phyloP scores from a whole-genome alignment of 2,113 vertebrate genomes.

The Pitta sordida region DNA sequence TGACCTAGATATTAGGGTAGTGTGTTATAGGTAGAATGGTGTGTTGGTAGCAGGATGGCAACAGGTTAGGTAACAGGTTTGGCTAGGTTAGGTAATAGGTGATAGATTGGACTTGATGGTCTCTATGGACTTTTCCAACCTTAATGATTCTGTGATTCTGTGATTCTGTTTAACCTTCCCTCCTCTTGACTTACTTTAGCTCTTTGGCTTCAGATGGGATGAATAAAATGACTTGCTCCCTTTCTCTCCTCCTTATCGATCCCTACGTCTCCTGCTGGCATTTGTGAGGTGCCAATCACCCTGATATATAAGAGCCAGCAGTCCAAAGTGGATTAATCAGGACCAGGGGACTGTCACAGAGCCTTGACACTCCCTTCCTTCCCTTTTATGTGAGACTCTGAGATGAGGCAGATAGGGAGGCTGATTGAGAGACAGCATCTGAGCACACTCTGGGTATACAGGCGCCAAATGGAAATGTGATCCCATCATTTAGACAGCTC shows the following conservation, averaged over 20 bases:
- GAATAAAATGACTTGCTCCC: not conserved
- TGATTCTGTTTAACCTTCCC: not conserved
- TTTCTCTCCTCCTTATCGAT: not conserved
- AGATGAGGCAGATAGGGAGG: constrained; percentile 36
- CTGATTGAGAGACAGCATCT: constrained; percentile 53
- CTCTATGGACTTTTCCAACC: no score
- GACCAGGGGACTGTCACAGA: not conserved
- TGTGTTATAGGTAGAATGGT: no score
- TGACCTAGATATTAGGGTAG: no score
- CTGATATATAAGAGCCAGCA: constrained; percentile 35
- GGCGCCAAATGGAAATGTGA: not conserved
- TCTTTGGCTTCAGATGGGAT: not conserved
- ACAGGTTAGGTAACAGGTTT: no score
- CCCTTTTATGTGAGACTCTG: constrained; percentile 9
- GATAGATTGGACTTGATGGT: no score
- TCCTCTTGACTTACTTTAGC: not conserved
- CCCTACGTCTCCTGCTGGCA: not conserved
- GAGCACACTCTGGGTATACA: not conserved
- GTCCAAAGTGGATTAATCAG: not conserved
- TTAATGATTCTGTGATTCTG: no score
- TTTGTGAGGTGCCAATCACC: constrained; percentile 36
- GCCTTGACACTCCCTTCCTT: fast-evolving
- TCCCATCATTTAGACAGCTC: constrained; percentile 57
- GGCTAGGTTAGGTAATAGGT: no score
- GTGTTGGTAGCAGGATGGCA: no score